phyloP scores from a whole-genome alignment of 2,113 vertebrate genomes.

The Lucifuga dentata region DNA sequence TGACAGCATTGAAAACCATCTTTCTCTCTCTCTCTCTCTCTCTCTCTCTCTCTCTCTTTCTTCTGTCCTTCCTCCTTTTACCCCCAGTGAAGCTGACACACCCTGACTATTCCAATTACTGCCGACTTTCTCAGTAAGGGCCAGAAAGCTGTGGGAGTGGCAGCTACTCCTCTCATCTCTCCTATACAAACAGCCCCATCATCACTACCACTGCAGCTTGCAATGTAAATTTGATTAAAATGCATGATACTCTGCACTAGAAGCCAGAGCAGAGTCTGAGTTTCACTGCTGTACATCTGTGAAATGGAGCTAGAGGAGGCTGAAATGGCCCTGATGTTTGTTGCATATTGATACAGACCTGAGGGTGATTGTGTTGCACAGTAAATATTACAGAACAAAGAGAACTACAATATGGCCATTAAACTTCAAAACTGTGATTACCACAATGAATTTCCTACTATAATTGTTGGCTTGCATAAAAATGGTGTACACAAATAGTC shows the following conservation, averaged over 20 bases:
- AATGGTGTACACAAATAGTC: slow-evolving; percentile 18
- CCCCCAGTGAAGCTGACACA: slow-evolving; percentile 68
- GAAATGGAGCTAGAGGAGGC: slow-evolving; percentile 26
- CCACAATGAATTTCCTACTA: slow-evolving; percentile 21
- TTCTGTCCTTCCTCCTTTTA: slow-evolving; percentile 59
- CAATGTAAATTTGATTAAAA: slow-evolving; percentile 64
- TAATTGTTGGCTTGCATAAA: slow-evolving; percentile 49
- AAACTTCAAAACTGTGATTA: slow-evolving; percentile 39
- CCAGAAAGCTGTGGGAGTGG: slow-evolving; percentile 60
- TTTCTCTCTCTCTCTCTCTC: slow-evolving; percentile 28
- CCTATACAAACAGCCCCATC: slow-evolving; percentile 51
- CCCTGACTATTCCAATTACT: slow-evolving; percentile 74
- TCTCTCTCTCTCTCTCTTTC: slow-evolving; percentile 21
- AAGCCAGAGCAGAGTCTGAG: slow-evolving; percentile 9
- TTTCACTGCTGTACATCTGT: slow-evolving; percentile 24
- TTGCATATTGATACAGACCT: slow-evolving; percentile 28
- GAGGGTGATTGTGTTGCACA: slow-evolving; percentile 26
- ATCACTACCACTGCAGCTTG: slow-evolving; percentile 38
- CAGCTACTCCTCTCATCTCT: slow-evolving; percentile 59
- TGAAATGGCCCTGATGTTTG: slow-evolving; percentile 34
- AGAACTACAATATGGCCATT: slow-evolving; percentile 39
- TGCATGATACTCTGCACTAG: slow-evolving; percentile 30
- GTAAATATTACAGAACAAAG: slow-evolving; percentile 38
- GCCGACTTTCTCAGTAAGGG: slow-evolving; percentile 48
- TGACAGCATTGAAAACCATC: slow-evolving; percentile 64